Evolutionary conservation across 1,140 invertebrate genomes (phyloP), one percentile per base, ranked within the genome.

Genomic region (Zaprionus camerounensis): DNA sequence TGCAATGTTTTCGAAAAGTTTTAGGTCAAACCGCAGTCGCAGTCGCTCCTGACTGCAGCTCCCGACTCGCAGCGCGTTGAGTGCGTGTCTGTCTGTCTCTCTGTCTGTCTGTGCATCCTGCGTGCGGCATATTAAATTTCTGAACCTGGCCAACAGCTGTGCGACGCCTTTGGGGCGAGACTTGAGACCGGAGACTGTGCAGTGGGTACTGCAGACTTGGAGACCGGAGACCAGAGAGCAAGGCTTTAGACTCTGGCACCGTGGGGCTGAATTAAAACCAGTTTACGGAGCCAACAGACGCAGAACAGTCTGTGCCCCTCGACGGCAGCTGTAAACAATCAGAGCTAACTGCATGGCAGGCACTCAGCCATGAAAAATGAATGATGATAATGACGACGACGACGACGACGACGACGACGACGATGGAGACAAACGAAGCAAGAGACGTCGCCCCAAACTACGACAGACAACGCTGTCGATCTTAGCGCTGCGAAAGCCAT

Each of bases 301-400:
- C 44, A 68, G 64, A 67, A 26, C 5, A 26, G 20, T 46, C 38
- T 67, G 38, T 71, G 53, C 64, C 75, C 74, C 72, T 70, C 34
- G 85, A 86, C 83, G 84, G 84, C 84, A 88, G 85, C 85, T 90
- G 85, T 88, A 88, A 88, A 90, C 85, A 88, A 88, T 90, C 85
- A 85, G 75, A 88, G 85, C 82, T 79, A 90, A 88, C 85, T 85
- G 85, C 85, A 87, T 84, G 85, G 81, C 81, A 88, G 85, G 85
- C 85, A 88, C 85, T 88, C 81, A 88, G 76, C 85, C 85, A 88
- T 88, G 85, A 90, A 88, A 88, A 88, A 88, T 88, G 85, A 88
- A 88, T 88, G 81, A 88, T 88, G 85, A 88, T 88, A 79, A 88
- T 90, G 85, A 88, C 78, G 85, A 76, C 51, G 70, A 63, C 49